Conservation (phyloP, 1,140 invertebrate genomes). For the Ptiloglossa arizonensis region DNA sequence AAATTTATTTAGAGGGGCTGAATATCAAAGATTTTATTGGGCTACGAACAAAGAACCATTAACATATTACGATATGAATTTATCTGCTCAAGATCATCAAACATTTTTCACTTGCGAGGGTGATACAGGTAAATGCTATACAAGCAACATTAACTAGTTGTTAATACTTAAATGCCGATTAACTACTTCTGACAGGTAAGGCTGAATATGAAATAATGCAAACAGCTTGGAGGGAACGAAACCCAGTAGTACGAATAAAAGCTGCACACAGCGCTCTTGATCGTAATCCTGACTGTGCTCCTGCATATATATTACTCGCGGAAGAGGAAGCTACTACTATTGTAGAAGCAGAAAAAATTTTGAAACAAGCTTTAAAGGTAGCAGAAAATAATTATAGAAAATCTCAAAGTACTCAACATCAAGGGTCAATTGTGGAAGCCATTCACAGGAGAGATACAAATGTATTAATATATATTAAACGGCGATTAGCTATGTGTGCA, state of each 20-base stretch:
- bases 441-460: conserved; percentile 95
- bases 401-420: conserved; percentile 90
- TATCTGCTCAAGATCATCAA: conserved; percentile 99
- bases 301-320: conserved; percentile 96
- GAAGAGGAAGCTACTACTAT: conserved; percentile 98
- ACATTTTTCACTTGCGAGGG: conserved; percentile 98
- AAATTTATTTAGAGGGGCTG: conserved; percentile 96
- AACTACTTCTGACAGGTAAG: conserved; percentile 83
- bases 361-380: conserved; percentile 93
- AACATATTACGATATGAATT: conserved; percentile 99
- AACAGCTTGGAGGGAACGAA: conserved; percentile 97
- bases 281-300: conserved; percentile 96
- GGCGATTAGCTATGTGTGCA: conserved; percentile 97
- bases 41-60: conserved; percentile 96
- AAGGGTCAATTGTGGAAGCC: conserved; percentile 89
- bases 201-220: conserved; percentile 98
- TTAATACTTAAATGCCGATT: not conserved
- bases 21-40: conserved; percentile 96
- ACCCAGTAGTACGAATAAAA: conserved; percentile 95
- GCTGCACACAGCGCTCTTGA: conserved; percentile 95
- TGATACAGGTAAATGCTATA: conserved; percentile 82
- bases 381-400: conserved; percentile 94
- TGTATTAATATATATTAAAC: conserved; percentile 97
- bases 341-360: conserved; percentile 92
- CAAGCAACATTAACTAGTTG: not conserved